These are phyloP conservation scores for Penaeus monodon DNA, from an alignment of 2,888 invertebrate genomes.

Conservation along the genomic window DNA sequence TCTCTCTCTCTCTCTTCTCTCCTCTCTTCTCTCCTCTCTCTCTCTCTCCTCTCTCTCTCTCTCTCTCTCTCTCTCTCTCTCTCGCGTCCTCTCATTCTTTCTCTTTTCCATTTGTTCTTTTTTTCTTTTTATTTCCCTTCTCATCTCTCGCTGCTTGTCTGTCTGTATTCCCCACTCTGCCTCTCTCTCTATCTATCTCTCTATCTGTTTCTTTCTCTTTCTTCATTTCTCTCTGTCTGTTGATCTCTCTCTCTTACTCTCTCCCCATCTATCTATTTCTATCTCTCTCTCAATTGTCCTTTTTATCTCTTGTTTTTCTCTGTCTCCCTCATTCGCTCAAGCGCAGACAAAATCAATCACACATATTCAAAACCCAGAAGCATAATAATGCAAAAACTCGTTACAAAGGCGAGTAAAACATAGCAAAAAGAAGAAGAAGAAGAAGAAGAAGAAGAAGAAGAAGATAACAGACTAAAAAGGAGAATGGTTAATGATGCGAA, in stretches of 20 bases:
- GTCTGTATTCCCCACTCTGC: too few species aligned
- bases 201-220: neutral
- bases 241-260: slow-evolving; percentile 6
- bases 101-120: too few species aligned
- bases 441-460: neutral
- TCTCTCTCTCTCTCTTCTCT: too few species aligned
- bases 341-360: too few species aligned
- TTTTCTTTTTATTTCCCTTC: too few species aligned
- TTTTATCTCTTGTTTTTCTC: neutral
- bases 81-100: neutral
- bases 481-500: too few species aligned
- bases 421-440: neutral
- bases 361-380: too few species aligned
- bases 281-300: neutral
- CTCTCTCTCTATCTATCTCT: neutral
- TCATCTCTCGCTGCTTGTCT: too few species aligned
- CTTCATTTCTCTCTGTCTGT: slow-evolving; percentile 2
- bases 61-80: neutral
- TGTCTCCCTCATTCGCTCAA: neutral
- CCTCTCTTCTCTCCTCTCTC: neutral
- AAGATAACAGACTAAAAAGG: neutral
- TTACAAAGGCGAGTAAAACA: too few species aligned
- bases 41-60: too few species aligned
- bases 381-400: too few species aligned
- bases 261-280: neutral